These are phyloP conservation scores for Drosophila bocki DNA, from an alignment of 1,140 invertebrate genomes.

Conservation along the genomic window DNA sequence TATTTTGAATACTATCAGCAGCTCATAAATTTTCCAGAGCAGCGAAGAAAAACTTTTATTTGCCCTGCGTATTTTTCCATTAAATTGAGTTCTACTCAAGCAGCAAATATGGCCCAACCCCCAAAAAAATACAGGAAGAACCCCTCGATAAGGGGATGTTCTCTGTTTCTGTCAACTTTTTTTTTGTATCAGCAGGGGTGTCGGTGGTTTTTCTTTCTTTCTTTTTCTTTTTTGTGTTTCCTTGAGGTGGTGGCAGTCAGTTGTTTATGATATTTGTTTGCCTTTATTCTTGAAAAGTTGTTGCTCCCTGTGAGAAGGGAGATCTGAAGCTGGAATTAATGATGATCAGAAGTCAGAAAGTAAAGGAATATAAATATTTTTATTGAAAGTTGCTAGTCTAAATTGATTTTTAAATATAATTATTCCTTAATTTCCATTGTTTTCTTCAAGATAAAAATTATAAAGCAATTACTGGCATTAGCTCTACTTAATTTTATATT, in stretches of 20 bases:
- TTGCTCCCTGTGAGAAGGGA: slow-evolving; percentile 10
- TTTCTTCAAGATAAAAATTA: neutral
- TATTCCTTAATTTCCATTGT: neutral
- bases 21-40: slow-evolving; percentile 73
- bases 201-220: slow-evolving; percentile 15
- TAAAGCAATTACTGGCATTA: neutral
- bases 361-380: neutral
- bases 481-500: neutral
- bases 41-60: slow-evolving; percentile 68
- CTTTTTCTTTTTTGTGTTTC: neutral
- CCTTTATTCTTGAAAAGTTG: slow-evolving; percentile 31
- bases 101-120: slow-evolving; percentile 66
- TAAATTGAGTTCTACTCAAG: slow-evolving; percentile 81
- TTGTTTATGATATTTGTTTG: slow-evolving; percentile 79
- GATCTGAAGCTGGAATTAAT: slow-evolving; percentile 19
- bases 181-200: slow-evolving; percentile 46
- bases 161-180: slow-evolving; percentile 67
- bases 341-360: neutral
- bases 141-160: slow-evolving; percentile 41
- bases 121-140: slow-evolving; percentile 11
- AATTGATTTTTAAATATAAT: neutral
- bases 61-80: slow-evolving; percentile 76
- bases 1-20: slow-evolving; percentile 80
- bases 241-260: slow-evolving; percentile 24
- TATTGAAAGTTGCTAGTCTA: neutral